A percentile compares a stretch with the other conserved stretches of the same genome.
Evolutionary conservation across 2,113 vertebrate genomes (phyloP).

Genomic region (Callocephalon fimbriatum): DNA sequence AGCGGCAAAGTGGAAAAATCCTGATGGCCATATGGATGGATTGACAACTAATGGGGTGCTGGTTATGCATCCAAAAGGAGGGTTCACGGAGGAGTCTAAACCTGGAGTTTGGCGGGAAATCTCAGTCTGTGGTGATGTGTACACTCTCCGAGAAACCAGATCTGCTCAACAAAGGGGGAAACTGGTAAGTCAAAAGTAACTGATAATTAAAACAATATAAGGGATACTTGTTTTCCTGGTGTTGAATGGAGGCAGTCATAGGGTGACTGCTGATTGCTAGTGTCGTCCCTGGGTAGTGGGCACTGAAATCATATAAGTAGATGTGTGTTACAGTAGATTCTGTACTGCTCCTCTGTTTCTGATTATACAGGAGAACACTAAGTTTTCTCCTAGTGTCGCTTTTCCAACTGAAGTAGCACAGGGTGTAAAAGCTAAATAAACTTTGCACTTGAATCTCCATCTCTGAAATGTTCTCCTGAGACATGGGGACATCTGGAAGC

Average conservation of each 20-base stretch:
- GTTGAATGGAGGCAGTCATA: neutral
- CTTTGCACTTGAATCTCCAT: neutral
- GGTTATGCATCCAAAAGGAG: slow-evolving; percentile 96
- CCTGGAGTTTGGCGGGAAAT: slow-evolving; percentile 97
- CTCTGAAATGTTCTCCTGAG: neutral
- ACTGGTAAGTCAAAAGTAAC: slow-evolving; percentile 81
- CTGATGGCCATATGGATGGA: slow-evolving; percentile 98
- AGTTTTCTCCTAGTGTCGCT: neutral
- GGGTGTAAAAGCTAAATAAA: neutral
- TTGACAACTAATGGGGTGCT: slow-evolving; percentile 96
- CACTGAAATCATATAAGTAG: neutral
- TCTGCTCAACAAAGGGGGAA: slow-evolving; percentile 95
- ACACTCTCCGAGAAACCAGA: slow-evolving; percentile 94
- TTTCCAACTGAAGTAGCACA: neutral
- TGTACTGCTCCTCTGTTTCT: neutral
- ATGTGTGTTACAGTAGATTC: neutral
- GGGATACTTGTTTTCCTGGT: neutral
- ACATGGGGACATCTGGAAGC: neutral
- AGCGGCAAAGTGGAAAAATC: slow-evolving; percentile 99
- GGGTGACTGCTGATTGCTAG: neutral
- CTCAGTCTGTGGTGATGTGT: slow-evolving; percentile 96
- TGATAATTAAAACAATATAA: neutral
- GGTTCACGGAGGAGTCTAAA: slow-evolving; percentile 95
- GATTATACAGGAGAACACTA: neutral
- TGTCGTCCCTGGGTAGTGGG: fast-evolving